Conservation (phyloP, 2,113 vertebrate genomes). For the Protobothrops flavoviridis region DNA sequence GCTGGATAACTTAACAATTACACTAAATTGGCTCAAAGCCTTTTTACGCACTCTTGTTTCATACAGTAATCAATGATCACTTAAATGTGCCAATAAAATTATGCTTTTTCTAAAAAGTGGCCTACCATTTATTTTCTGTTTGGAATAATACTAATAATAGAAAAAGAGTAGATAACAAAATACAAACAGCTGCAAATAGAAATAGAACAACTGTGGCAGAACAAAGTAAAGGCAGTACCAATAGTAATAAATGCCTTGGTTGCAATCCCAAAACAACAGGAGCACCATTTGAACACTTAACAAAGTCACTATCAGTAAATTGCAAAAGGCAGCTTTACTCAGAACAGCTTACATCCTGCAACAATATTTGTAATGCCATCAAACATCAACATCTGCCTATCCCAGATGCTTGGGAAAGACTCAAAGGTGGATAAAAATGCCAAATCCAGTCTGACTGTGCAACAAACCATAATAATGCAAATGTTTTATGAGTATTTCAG, state of each 20-base stretch:
- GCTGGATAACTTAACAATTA: neutral
- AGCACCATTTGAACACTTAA: neutral
- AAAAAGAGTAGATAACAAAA: neutral
- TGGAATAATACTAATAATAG: neutral
- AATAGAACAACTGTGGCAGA: no score
- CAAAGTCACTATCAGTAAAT: neutral
- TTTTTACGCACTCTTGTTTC: neutral
- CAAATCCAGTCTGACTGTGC: neutral
- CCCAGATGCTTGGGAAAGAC: neutral
- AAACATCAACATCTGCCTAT: neutral
- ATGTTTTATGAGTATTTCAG: neutral
- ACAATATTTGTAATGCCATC: neutral
- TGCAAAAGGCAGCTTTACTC: neutral
- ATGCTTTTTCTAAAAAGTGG: neutral
- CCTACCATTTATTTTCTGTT: neutral
- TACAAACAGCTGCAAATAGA: no score
- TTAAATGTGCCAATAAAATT: neutral
- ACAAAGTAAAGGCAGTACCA: neutral
- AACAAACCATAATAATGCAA: neutral
- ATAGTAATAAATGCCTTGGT: neutral
- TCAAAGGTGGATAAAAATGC: neutral
- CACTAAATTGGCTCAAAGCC: neutral
- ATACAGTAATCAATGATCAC: neutral
- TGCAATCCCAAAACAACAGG: neutral
- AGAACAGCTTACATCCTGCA: neutral